These are phyloP conservation scores for Vimba vimba DNA, from an alignment of 2,113 vertebrate genomes.

Conservation along the genomic window DNA sequence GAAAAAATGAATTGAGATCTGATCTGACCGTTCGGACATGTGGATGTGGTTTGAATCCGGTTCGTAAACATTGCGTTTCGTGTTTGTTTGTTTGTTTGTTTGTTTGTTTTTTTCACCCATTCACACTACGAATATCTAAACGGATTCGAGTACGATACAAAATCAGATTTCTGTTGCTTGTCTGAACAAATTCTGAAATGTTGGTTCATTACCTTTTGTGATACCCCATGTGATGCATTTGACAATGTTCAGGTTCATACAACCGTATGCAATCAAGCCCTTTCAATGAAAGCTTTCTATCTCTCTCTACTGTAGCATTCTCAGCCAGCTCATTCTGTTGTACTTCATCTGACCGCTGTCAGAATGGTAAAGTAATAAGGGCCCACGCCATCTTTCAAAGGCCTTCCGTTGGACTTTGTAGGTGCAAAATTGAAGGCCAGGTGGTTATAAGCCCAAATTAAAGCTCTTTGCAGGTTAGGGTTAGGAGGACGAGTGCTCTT, in stretches of 20 bases:
- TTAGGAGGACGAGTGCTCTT: background rate
- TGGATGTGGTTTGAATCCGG: background rate
- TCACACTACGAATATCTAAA: background rate
- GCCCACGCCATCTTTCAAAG: conserved; percentile 25
- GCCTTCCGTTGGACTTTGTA: conserved; percentile 7
- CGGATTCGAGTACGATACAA: background rate
- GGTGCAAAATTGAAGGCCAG: background rate
- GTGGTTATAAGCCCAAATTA: background rate
- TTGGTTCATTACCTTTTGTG: background rate
- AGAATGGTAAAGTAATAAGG: background rate
- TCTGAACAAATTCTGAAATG: conserved; percentile 4
- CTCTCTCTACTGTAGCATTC: conserved; percentile 50
- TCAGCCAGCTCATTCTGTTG: conserved; percentile 20
- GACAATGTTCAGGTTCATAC: conserved; percentile 56
- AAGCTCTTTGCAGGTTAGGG: background rate
- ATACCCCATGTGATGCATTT: background rate
- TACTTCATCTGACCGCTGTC: background rate
- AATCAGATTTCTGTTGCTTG: background rate
- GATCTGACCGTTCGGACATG: background rate
- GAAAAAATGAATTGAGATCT: background rate
- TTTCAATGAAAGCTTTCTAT: conserved; percentile 39
- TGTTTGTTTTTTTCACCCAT: background rate
- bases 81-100: background rate
- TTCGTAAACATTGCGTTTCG: background rate
- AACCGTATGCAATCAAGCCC: conserved; percentile 61